phyloP scores from a whole-genome alignment of 1,140 invertebrate species.

The fruit fly (Drosophila melanogaster) region Release_6_plus_ISO1_MT NT_033779.5:12714501-12715000 shows the following conservation, averaged over 20 bases:
- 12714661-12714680: conserved; percentile 63
- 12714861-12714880: conserved; percentile 6
- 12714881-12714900: conserved; percentile 44
- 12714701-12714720: conserved; percentile 8
- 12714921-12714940: conserved; percentile 10
- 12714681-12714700: conserved; percentile 59
- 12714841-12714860: conserved; percentile 53
- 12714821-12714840: conserved; percentile 48
- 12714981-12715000: not conserved
- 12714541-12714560: conserved; percentile 46
- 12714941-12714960: conserved; percentile 22
- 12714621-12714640: not conserved
- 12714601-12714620: not conserved
- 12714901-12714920: conserved; percentile 46
- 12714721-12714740: not conserved
- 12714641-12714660: conserved; percentile 56
- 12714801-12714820: conserved; percentile 60
- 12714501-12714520: conserved; percentile 25
- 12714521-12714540: conserved; percentile 45
- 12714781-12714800: conserved; percentile 54
- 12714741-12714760: not conserved
- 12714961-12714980: conserved; percentile 14
- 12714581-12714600: no score
- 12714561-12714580: conserved; percentile 27
- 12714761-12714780: conserved; percentile 19